Evolutionary conservation across 2,797 vertebrate genomes (phyloP).

Genomic region (Oreochromis mossambicus): DNA sequence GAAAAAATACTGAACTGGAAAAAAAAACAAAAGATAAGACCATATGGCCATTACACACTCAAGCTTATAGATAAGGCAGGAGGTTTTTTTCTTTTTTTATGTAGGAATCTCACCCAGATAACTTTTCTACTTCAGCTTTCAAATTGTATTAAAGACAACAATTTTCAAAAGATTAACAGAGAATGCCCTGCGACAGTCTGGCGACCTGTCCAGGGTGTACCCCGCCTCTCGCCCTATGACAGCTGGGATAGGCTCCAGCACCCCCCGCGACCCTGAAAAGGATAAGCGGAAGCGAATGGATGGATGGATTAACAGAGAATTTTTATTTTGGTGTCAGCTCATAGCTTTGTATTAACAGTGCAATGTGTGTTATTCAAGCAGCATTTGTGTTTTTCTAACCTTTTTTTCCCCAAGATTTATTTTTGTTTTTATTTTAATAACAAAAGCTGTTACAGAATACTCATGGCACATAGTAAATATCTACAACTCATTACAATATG

Average conservation of each 20-base stretch:
- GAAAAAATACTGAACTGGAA: neutral
- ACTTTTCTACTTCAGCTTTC: neutral
- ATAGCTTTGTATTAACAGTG: neutral
- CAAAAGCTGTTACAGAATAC: neutral
- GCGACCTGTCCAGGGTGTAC: too few species aligned
- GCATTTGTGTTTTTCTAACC: neutral
- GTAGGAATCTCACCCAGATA: accelerated
- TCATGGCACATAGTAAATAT: neutral
- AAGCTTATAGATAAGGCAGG: neutral
- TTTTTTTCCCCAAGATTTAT: neutral
- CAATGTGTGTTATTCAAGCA: neutral
- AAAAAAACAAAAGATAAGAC: neutral
- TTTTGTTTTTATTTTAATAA: neutral
- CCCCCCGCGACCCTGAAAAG: too few species aligned
- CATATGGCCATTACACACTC: neutral
- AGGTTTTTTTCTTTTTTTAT: neutral
- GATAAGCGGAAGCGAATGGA: too few species aligned
- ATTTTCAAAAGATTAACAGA: neutral
- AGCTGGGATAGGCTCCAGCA: too few species aligned
- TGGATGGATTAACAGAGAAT: neutral
- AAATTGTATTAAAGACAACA: neutral
- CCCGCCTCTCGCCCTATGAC: too few species aligned
- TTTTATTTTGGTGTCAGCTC: neutral
- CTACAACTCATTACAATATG: accelerated
- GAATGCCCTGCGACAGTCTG: too few species aligned